phyloP scores from a whole-genome alignment of 2,888 invertebrate species.

The Omphaloscelis lunosa region DNA sequence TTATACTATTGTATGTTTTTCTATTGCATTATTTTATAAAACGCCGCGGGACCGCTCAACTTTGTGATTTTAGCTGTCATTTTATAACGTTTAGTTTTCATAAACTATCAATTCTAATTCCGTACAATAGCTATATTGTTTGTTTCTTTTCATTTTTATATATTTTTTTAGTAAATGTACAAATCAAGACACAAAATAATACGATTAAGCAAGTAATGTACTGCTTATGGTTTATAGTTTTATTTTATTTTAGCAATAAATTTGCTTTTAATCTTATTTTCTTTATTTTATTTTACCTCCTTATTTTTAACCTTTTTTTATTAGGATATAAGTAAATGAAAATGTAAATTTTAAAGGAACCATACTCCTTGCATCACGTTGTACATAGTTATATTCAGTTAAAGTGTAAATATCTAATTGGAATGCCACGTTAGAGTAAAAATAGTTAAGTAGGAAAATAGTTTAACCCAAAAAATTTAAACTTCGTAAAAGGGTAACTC shows the following conservation, averaged over 20 bases:
- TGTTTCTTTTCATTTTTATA: slow-evolving; percentile 77
- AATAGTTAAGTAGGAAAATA: slow-evolving; percentile 80
- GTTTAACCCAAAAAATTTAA: slow-evolving; percentile 71
- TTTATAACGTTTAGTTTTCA: slow-evolving; percentile 69
- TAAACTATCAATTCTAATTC: slow-evolving; percentile 64
- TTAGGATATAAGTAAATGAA: slow-evolving; percentile 75
- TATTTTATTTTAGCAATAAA: slow-evolving; percentile 91
- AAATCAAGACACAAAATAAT: slow-evolving; percentile 84
- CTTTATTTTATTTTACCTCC: slow-evolving; percentile 83
- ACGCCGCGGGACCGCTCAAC: slow-evolving; percentile 82
- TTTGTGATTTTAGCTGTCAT: slow-evolving; percentile 77
- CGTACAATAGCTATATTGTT: slow-evolving; percentile 68
- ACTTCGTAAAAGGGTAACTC: slow-evolving; percentile 79
- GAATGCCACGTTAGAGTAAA: slow-evolving; percentile 74
- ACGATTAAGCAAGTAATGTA: slow-evolving; percentile 84
- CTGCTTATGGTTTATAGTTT: slow-evolving; percentile 89
- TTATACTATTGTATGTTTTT: slow-evolving; percentile 87
- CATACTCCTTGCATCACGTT: slow-evolving; percentile 89
- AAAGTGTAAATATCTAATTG: slow-evolving; percentile 80
- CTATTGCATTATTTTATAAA: slow-evolving; percentile 83
- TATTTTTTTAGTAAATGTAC: slow-evolving; percentile 87
- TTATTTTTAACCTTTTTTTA: slow-evolving; percentile 72
- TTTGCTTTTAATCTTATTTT: slow-evolving; percentile 89
- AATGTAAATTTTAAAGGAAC: slow-evolving; percentile 89
- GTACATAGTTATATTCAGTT: slow-evolving; percentile 83